Conservation (phyloP, 2,888 invertebrate genomes). For the Pterobdella sp. region DNA sequence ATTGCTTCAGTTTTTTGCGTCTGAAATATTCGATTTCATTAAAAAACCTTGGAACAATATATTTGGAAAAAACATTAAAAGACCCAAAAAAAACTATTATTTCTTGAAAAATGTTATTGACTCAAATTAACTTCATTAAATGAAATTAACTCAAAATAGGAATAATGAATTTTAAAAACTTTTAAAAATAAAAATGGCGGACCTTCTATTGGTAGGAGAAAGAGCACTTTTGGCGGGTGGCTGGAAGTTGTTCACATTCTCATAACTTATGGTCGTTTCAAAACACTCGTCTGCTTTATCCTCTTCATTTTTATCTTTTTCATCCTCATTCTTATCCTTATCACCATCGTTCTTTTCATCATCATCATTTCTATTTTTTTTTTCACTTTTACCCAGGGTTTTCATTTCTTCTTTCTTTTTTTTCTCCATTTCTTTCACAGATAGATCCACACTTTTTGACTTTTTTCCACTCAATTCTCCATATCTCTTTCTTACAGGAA, state of each 20-base stretch:
- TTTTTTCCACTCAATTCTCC: neutral
- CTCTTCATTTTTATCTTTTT: slow-evolving; percentile 5
- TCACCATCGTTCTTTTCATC: slow-evolving; percentile 9
- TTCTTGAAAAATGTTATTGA: too few species aligned
- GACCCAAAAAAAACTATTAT: too few species aligned
- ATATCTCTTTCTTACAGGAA: neutral
- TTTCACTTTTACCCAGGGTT: slow-evolving; percentile 3
- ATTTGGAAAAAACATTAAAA: too few species aligned
- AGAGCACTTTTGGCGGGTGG: too few species aligned
- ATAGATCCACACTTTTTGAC: neutral
- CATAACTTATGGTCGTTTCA: neutral
- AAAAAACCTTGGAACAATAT: too few species aligned
- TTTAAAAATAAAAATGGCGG: too few species aligned
- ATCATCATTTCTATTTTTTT: neutral
- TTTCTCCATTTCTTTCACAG: neutral
- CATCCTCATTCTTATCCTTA: neutral
- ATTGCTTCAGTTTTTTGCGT: too few species aligned
- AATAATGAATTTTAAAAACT: too few species aligned
- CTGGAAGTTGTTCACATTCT: neutral
- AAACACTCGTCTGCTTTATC: neutral
- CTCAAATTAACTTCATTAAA: too few species aligned
- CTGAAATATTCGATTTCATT: too few species aligned
- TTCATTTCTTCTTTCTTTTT: neutral
- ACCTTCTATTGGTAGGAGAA: too few species aligned
- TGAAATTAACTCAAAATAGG: too few species aligned